Evolutionary conservation across 2,888 invertebrate species (phyloP).

Genomic region (Cerceris ruficornis): DNA sequence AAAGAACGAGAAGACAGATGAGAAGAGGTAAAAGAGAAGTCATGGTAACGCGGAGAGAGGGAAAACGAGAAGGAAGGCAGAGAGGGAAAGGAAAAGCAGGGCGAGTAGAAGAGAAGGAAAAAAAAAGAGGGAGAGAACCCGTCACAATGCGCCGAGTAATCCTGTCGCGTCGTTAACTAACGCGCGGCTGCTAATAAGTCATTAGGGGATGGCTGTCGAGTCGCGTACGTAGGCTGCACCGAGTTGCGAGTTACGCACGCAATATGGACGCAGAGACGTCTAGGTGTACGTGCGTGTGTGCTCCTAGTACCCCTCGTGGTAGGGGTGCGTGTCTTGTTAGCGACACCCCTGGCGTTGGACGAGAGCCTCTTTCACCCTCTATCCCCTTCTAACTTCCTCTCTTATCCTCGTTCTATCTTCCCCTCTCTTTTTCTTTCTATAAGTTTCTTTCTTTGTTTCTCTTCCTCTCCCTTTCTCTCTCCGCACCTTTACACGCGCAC

Average conservation of each 20-base stretch:
- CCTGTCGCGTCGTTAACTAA: conserved; percentile 75
- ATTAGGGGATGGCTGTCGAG: conserved; percentile 76
- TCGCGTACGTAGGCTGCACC: conserved; percentile 51
- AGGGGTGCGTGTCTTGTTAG: conserved; percentile 80
- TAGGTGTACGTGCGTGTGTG: conserved; percentile 48
- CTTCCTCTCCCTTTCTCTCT: conserved; percentile 28
- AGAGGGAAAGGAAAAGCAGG: conserved; percentile 24
- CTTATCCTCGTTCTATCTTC: conserved; percentile 45
- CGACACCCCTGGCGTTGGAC: conserved; percentile 80
- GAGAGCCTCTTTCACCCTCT: conserved; percentile 76
- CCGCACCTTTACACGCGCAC: conserved; percentile 29
- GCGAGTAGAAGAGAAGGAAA: conserved; percentile 7
- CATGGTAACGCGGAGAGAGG: conserved; percentile 23
- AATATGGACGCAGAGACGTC: conserved; percentile 43
- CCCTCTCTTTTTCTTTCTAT: conserved; percentile 42
- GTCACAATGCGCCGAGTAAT: conserved; percentile 65
- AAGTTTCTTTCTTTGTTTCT: conserved; percentile 37
- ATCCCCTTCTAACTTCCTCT: conserved; percentile 23
- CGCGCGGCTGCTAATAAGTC: conserved; percentile 78
- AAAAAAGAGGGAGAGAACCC: conserved; percentile 28
- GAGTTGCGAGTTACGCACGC: conserved; percentile 66
- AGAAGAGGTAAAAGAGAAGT: conserved; percentile 4
- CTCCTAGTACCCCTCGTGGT: conserved; percentile 72
- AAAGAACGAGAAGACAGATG: conserved; percentile 19
- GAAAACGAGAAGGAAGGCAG: conserved; percentile 12